Evolutionary conservation across 2,797 vertebrate species (phyloP).

Genomic region (Bovichtus variegatus): DNA sequence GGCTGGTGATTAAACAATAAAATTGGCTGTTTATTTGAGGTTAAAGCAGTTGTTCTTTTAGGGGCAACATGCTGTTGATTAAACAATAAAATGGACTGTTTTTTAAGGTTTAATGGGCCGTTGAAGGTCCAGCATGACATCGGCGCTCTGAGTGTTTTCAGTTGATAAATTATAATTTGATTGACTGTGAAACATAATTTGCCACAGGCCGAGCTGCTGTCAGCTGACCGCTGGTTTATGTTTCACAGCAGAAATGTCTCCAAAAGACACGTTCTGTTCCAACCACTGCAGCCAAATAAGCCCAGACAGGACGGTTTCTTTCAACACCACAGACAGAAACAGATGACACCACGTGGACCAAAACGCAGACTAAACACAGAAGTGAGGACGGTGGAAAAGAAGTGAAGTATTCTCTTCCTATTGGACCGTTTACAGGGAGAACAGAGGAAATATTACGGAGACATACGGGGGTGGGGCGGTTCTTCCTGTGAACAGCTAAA

Average conservation of each 20-base stretch:
- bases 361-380: slow-evolving; percentile 35
- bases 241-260: not conserved
- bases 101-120: no score
- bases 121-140: not conserved
- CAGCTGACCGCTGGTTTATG: not conserved
- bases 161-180: not conserved
- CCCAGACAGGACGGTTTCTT: slow-evolving; percentile 1
- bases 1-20: not conserved
- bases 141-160: not conserved
- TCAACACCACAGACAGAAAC: slow-evolving; percentile 2
- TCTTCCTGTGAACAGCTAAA: not conserved
- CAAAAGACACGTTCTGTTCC: not conserved
- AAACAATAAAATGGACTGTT: no score
- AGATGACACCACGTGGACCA: not conserved
- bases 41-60: no score
- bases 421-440: not conserved
- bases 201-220: not conserved
- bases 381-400: not conserved
- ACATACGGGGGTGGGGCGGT: not conserved
- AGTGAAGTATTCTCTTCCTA: not conserved
- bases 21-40: not conserved
- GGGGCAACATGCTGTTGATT: no score
- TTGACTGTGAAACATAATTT: not conserved
- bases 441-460: not conserved
- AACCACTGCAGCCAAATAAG: slow-evolving; percentile 2